These are phyloP conservation scores for Leucoma salicis DNA, from an alignment of 2,888 invertebrate species.

Conservation along the genomic window DNA sequence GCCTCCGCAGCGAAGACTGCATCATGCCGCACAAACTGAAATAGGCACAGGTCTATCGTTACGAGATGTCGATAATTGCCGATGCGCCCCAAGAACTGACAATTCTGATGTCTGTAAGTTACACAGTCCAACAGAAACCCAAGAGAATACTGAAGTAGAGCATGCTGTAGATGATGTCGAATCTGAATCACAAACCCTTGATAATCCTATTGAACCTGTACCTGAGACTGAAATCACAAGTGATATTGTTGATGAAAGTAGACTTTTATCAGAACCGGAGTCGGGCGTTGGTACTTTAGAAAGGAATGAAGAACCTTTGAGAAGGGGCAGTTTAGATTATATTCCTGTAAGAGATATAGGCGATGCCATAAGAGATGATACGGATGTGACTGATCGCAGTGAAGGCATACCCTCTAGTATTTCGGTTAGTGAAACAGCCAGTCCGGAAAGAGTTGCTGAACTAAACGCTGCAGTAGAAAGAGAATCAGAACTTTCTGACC, in stretches of 20 bases:
- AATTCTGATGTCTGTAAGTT: constrained; percentile 80
- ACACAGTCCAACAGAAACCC: constrained; percentile 63
- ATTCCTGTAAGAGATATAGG: constrained; percentile 78
- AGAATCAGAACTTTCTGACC: constrained; percentile 85
- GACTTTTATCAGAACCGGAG: constrained; percentile 62
- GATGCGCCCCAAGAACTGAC: constrained; percentile 47
- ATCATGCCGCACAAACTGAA: constrained; percentile 76
- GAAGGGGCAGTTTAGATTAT: constrained; percentile 73
- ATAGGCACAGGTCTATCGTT: constrained; percentile 70
- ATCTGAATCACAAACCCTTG: constrained; percentile 6
- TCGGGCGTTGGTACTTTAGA: constrained; percentile 67
- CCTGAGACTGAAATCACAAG: constrained; percentile 12
- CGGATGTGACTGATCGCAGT: constrained; percentile 73
- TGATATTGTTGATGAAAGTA: constrained; percentile 55
- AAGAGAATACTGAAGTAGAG: constrained; percentile 51
- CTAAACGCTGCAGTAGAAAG: constrained; percentile 67
- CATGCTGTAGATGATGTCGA: constrained; percentile 55
- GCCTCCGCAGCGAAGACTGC: constrained; percentile 10
- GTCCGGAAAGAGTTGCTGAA: constrained; percentile 70
- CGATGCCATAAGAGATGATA: constrained; percentile 68
- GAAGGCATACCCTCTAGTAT: constrained; percentile 76
- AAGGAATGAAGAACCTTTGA: constrained; percentile 60
- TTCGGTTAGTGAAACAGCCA: constrained; percentile 73
- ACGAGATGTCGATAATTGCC: constrained; percentile 69
- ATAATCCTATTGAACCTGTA: constrained; percentile 7